Evolutionary conservation across 2,888 invertebrate species (phyloP).

Genomic region (Leptopilina drosophilae): DNA sequence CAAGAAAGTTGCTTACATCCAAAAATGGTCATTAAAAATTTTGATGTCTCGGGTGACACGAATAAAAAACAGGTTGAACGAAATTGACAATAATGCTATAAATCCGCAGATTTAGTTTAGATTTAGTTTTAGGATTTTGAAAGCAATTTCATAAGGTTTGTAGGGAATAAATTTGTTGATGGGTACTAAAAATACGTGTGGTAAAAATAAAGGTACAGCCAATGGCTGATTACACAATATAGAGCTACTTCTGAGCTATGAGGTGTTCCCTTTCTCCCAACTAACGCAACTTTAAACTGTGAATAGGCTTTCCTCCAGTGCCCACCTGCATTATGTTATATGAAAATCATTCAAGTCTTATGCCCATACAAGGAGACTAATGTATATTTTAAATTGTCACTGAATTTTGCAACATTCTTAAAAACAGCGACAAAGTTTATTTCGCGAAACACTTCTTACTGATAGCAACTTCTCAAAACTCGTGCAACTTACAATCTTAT

Average conservation of each 20-base stretch:
- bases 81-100: neutral
- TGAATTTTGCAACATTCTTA: no score
- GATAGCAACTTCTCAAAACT: no score
- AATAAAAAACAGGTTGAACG: neutral
- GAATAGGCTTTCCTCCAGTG: slow-evolving; percentile 59
- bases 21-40: neutral
- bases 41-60: neutral
- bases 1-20: neutral
- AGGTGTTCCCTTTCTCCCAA: slow-evolving; percentile 54
- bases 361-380: slow-evolving; percentile 58
- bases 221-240: slow-evolving; percentile 63
- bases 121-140: neutral
- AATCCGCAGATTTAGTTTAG: neutral
- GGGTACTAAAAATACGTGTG: slow-evolving; percentile 59
- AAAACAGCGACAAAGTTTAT: slow-evolving; percentile 9
- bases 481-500: no score
- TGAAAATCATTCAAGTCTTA: slow-evolving; percentile 59
- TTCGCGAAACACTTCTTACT: neutral
- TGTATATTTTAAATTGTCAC: neutral
- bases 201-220: slow-evolving; percentile 63
- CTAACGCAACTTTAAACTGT: slow-evolving; percentile 48
- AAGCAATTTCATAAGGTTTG: slow-evolving; percentile 11
- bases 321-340: slow-evolving; percentile 61
- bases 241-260: slow-evolving; percentile 51
- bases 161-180: slow-evolving; percentile 50